Base-by-base conservation (phyloP, 2,888 invertebrate genomes). In the Dryocosmus kuriphilus region DNA sequence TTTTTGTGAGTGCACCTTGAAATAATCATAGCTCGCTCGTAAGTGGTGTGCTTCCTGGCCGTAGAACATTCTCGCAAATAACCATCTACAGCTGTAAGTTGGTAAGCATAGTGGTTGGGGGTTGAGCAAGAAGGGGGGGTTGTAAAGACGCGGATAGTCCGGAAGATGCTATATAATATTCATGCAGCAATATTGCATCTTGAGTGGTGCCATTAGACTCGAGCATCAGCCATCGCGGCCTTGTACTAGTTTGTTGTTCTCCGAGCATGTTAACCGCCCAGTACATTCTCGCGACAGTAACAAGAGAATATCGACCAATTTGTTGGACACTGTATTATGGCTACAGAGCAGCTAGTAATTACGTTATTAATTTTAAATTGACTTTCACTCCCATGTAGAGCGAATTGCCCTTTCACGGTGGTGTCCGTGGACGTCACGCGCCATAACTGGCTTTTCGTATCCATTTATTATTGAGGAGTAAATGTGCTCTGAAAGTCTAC, bases 1-100 rank as follows among this genome's bases (percentile, higher is more conserved):
- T 90, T 90, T 89, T 88, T 85, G 85, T 86, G 86, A 90, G 90
- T 90, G 90, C 90, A 90, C 82, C 86, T 86, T 89, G 85, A 89
- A 90, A 90, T 89, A 90, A 89, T 89, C 89, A 87, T 90, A 87
- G 85, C 83, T 82, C 81, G 65, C 76, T 74, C 80, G 79, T 85
- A 86, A 86, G 85, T 85, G 85, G 80, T 79, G 81, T 81, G 75
- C 62, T 79, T 77, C 78, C 77, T 14, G 22, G 14, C 32, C 32
- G 55, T 57, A 16, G 63, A 78, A 81, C 79, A 81, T 80, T 79
- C 80, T 80, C 80, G 79, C 82, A 80, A 79, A 76, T 81, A 82
- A 79, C 78, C 79, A 79, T 81, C 80, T 82, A 78, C 27, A 46
- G 27, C 75, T 46, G 60, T 35, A 62, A 63, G 51, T 62, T 63